Base-by-base conservation (phyloP, 2,888 invertebrate species). In the Eueremaeus valkanovi region DNA sequence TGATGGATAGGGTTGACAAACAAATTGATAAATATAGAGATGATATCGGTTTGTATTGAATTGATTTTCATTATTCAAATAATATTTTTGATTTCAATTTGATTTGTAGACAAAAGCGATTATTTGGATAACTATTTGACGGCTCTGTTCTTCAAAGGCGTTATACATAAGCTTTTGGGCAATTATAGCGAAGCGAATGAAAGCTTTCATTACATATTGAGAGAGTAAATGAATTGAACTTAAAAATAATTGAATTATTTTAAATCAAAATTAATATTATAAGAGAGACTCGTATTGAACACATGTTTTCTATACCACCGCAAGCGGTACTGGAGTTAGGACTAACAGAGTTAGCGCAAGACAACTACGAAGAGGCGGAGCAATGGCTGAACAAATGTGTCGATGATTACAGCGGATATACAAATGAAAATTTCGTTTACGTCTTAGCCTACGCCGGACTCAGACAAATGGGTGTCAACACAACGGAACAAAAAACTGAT, bases 301-400 rank as follows among this genome's bases (percentile, higher is more conserved):
- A 21, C 3, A 36, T 36, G n/a, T 33, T 21, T 18, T 33, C 33
- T 8, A 29, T 58, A 18, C 21, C 33, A 8, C 18, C 33, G 16
- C 76, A 77, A 49, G 9, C 61, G 9, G 16, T 29, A 8, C 49
- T 77, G 36, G 77, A 77, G 21, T n/a, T 77, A 24, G 77, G 77
- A 27, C 58, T 76, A 45, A 73, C 70, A 49, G 29, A 63, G 5
- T 27, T 77, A 16, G 24, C 21, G 11, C 13, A 55, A 29, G 63
- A 61, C 2, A 33, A 77, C 31, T 29, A 36, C 9, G 63, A 61
- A 3, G 74, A 74, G 55, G 76, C 77, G 21, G 76, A 76, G 66
- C 68, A 74, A 18, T 55, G 29, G 58, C 27, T 77, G 21, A 70
- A 77, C 18, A 70, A 72, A 27, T 27, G 72, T 5, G 21, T 77